Evolutionary conservation across 2,888 invertebrate genomes (phyloP).

Genomic region (Metopia argyrocephala): DNA sequence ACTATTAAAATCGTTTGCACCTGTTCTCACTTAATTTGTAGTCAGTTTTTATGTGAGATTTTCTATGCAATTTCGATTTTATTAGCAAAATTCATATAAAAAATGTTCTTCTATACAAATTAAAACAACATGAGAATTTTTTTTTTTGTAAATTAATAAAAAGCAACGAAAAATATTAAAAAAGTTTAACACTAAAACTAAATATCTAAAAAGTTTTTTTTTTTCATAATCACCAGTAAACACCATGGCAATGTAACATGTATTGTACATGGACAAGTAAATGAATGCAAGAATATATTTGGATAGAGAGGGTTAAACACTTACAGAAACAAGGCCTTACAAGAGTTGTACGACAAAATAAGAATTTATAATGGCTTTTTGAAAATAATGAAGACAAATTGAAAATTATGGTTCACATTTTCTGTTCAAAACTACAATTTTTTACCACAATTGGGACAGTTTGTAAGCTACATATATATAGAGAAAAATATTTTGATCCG

Average conservation of each 20-base stretch:
- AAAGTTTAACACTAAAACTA: conserved; percentile 41
- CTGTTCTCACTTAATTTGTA: conserved; percentile 25
- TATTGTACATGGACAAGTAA: background rate
- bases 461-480: no score
- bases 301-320: no score
- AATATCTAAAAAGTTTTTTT: conserved; percentile 15
- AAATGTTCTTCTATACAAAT: conserved; percentile 36
- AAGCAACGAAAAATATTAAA: background rate
- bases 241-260: background rate
- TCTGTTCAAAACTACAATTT: no score
- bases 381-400: no score
- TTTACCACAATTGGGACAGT: no score
- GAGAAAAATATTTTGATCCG: no score
- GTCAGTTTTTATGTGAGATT: background rate
- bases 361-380: no score
- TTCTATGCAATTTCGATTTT: conserved; percentile 28
- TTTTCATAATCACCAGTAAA: conserved; percentile 10
- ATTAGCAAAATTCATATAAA: conserved; percentile 40
- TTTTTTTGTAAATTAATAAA: background rate
- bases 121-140: conserved; percentile 54
- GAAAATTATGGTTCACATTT: no score
- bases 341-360: no score
- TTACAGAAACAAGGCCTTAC: no score
- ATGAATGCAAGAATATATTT: no score
- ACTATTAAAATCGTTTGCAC: conserved; percentile 55